These are phyloP conservation scores for Proctacanthus coquilletti DNA, from an alignment of 1,140 invertebrate species.

Conservation along the genomic window DNA sequence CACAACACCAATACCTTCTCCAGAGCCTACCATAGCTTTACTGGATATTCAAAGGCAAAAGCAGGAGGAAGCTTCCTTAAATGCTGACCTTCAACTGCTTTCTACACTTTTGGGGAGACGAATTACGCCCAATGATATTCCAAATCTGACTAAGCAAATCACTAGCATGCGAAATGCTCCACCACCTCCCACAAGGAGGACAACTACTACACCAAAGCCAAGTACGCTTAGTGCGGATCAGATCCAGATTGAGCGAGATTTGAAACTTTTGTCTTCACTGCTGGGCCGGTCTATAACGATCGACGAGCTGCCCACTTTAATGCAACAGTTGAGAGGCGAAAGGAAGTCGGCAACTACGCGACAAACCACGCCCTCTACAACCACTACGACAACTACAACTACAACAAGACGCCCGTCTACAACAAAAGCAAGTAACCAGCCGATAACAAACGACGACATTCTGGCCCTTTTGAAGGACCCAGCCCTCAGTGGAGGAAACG, in stretches of 20 bases:
- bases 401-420: conserved; percentile 4
- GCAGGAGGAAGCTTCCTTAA: conserved; percentile 3
- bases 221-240: conserved; percentile 7
- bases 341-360: conserved; percentile 1
- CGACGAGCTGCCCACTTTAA: conserved; percentile 3
- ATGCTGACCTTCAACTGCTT: conserved; percentile 5
- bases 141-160: background rate
- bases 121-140: conserved; percentile 3
- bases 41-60: background rate
- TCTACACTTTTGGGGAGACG: conserved; percentile 7
- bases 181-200: background rate
- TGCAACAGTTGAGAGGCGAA: background rate
- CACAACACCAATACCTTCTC: background rate
- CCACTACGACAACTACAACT: background rate
- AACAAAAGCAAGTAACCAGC: conserved; percentile 1
- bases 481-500: conserved; percentile 5
- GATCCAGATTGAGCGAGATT: background rate
- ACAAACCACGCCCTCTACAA: conserved; percentile 4
- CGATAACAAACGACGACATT: conserved; percentile 2
- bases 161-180: background rate
- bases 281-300: background rate
- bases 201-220: conserved; percentile 19
- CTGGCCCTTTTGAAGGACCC: background rate
- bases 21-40: background rate
- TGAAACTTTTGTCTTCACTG: conserved; percentile 1